Conservation (phyloP, 2,797 vertebrate species). For the Coendou prehensilis region DNA sequence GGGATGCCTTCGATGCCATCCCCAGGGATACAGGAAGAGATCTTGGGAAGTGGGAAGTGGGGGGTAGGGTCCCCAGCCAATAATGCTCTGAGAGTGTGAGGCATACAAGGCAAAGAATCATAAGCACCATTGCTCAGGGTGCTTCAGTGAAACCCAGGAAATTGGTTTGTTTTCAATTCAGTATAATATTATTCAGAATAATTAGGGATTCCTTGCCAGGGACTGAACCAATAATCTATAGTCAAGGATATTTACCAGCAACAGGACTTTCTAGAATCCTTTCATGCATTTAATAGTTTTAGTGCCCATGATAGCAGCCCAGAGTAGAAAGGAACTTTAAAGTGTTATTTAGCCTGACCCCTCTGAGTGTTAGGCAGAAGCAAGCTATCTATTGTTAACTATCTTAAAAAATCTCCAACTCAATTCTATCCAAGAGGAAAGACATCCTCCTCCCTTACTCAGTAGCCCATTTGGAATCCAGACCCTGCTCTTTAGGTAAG, state of each 20-base stretch:
- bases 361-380: neutral
- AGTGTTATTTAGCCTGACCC: neutral
- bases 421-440: neutral
- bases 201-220: neutral
- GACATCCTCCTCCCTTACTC: neutral
- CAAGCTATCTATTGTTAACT: neutral
- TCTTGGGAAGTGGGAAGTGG: neutral
- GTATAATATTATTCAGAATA: neutral
- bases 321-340: neutral
- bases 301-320: neutral
- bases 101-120: neutral
- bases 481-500: neutral
- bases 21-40: neutral
- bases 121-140: neutral
- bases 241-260: neutral
- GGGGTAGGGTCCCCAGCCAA: fast-evolving
- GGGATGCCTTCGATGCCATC: too few species aligned
- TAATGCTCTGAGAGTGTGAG: neutral
- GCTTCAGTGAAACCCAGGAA: neutral
- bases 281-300: neutral
- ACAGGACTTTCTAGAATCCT: neutral
- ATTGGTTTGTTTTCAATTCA: neutral
- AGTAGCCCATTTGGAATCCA: neutral
- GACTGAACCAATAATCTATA: neutral
- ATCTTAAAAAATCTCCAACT: constrained; percentile 34